Percentiles rank a stretch among this genome's conserved stretches.
phyloP scores from a whole-genome alignment of 1,140 invertebrate genomes.

The Achatina immaculata region DNA sequence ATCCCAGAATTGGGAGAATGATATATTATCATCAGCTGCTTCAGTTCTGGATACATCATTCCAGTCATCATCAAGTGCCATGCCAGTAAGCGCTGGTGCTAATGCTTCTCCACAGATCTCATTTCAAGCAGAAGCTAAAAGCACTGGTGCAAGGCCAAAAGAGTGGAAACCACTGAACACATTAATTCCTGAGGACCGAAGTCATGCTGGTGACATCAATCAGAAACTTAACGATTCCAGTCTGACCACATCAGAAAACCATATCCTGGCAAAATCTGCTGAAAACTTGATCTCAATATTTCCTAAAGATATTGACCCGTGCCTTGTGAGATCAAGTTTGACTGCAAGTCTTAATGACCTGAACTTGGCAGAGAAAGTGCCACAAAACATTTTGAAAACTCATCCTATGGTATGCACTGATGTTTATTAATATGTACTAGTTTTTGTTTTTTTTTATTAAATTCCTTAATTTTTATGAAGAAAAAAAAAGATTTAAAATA shows the following conservation, averaged over 20 bases:
- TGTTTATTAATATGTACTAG: too few relatives aligned
- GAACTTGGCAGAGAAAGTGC: not conserved
- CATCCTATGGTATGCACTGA: not conserved
- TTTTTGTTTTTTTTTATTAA: too few relatives aligned
- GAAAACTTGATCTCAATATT: not conserved
- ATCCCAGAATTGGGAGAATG: not conserved
- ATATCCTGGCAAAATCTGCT: not conserved
- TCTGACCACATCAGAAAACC: not conserved
- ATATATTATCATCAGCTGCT: not conserved
- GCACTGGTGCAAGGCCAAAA: not conserved
- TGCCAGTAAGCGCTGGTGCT: too few relatives aligned
- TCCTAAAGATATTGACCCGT: not conserved
- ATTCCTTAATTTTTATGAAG: too few relatives aligned
- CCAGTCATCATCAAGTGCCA: too few relatives aligned
- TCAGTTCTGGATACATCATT: not conserved
- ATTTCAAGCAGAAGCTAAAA: not conserved
- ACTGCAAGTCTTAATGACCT: not conserved
- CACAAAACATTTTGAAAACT: not conserved
- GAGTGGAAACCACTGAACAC: not conserved
- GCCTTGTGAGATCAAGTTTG: not conserved
- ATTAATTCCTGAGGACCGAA: not conserved
- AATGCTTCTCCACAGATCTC: too few relatives aligned
- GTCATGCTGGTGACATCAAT: not conserved
- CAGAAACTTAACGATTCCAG: not conserved
- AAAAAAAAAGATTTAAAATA: too few relatives aligned